phyloP scores from a whole-genome alignment of 2,797 vertebrate genomes.

The Sardinella longiceps region DNA sequence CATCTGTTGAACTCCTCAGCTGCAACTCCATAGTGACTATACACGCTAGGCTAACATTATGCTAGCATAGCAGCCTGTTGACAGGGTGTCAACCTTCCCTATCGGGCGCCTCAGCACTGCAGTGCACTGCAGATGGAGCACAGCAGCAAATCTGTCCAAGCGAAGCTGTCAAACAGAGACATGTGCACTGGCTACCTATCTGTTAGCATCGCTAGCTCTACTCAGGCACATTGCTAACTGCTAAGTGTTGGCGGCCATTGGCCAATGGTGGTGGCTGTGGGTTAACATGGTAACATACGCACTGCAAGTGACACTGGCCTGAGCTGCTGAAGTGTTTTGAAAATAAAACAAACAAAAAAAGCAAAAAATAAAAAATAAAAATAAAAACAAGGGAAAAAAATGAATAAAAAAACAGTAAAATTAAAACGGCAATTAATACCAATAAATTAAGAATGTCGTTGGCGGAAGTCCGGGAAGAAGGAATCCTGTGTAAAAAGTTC shows the following conservation, averaged over 20 bases:
- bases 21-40: background rate
- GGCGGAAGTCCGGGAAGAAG: background rate
- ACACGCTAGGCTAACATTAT: background rate
- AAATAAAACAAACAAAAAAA: slow-evolving; percentile 5
- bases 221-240: background rate
- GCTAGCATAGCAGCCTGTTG: background rate
- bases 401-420: slow-evolving; percentile 18
- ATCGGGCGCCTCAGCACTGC: background rate
- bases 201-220: background rate
- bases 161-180: background rate
- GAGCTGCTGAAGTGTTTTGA: slow-evolving; percentile 2
- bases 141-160: background rate
- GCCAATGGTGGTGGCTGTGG: background rate
- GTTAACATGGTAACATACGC: background rate
- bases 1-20: background rate
- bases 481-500: slow-evolving; percentile 17
- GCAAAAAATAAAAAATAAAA: slow-evolving; percentile 9
- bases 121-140: background rate
- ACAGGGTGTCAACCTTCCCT: background rate
- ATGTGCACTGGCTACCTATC: background rate
- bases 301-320: background rate
- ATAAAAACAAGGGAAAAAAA: background rate
- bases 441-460: slow-evolving; percentile 24
- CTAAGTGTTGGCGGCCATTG: background rate
- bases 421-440: slow-evolving; percentile 27